phyloP scores from a whole-genome alignment of 2,888 invertebrate species.

The Parnassius mnemosyne region DNA sequence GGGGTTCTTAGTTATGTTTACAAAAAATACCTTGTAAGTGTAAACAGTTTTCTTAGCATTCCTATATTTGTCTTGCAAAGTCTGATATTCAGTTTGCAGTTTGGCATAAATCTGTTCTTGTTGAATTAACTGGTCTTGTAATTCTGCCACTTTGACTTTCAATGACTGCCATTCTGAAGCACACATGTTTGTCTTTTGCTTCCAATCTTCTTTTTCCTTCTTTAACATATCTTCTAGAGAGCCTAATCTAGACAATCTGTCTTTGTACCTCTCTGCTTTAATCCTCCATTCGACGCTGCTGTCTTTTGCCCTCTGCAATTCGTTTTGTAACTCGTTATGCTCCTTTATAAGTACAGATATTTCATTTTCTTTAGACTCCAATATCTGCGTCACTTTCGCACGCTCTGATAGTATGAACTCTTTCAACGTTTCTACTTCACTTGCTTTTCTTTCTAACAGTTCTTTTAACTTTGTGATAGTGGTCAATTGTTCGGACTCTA shows the following conservation, averaged over 20 bases:
- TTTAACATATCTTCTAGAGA: conserved; percentile 62
- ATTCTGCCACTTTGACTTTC: conserved; percentile 65
- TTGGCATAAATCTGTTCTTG: conserved; percentile 61
- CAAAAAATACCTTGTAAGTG: conserved; percentile 80
- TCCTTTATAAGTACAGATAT: conserved; percentile 70
- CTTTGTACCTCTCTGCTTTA: conserved; percentile 64
- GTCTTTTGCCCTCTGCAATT: conserved; percentile 63
- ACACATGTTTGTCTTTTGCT: conserved; percentile 50
- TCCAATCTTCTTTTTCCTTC: conserved; percentile 65
- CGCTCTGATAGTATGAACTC: conserved; percentile 76
- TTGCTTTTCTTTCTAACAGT: conserved; percentile 73
- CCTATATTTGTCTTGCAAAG: conserved; percentile 81
- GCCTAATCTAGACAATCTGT: conserved; percentile 52
- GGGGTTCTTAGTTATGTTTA: neutral
- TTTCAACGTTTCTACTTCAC: conserved; percentile 75
- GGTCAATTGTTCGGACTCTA: conserved; percentile 73
- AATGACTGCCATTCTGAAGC: conserved; percentile 59
- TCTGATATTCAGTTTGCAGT: conserved; percentile 65
- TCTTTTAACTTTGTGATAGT: conserved; percentile 71
- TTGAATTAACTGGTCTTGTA: conserved; percentile 66
- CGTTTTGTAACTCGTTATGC: conserved; percentile 59
- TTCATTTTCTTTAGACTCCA: conserved; percentile 76
- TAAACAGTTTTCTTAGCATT: conserved; percentile 82
- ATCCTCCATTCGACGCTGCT: conserved; percentile 56
- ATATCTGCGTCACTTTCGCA: conserved; percentile 70